phyloP scores from a whole-genome alignment of 1,140 invertebrate species.

The Lepidurus packardi region DNA sequence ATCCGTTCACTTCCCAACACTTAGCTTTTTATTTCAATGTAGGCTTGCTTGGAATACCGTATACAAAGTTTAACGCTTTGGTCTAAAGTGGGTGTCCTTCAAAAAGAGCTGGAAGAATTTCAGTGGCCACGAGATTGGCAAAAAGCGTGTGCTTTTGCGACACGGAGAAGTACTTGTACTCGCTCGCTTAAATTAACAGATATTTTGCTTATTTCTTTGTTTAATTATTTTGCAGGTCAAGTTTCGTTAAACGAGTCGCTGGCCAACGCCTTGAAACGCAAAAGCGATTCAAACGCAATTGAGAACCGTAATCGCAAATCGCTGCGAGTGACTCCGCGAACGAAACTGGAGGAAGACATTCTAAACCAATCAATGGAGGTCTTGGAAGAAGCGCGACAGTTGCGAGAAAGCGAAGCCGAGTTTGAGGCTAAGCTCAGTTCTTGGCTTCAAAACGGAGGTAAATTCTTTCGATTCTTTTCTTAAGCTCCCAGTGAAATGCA shows the following conservation, averaged over 20 bases:
- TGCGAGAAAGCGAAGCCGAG: neutral
- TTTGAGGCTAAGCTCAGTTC: neutral
- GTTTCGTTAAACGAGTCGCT: neutral
- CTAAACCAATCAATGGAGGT: neutral
- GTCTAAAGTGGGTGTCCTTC: neutral
- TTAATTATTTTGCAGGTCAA: neutral
- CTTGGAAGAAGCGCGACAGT: neutral
- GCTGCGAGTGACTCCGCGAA: neutral
- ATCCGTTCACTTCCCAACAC: neutral
- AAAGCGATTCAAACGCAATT: neutral
- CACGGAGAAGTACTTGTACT: neutral
- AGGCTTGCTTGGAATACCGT: neutral
- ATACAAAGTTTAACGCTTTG: neutral
- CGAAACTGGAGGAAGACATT: neutral
- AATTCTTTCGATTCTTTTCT: neutral
- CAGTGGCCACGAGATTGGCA: neutral
- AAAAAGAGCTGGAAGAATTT: neutral
- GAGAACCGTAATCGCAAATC: neutral
- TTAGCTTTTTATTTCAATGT: neutral
- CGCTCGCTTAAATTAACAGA: neutral
- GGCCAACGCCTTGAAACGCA: neutral
- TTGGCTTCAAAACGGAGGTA: conserved; percentile 3
- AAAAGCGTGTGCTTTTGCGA: neutral
- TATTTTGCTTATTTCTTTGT: neutral
- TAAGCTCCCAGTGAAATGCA: neutral